Evolutionary conservation across 2,888 invertebrate species (phyloP).

Genomic region (Heteromurus nitidus): DNA sequence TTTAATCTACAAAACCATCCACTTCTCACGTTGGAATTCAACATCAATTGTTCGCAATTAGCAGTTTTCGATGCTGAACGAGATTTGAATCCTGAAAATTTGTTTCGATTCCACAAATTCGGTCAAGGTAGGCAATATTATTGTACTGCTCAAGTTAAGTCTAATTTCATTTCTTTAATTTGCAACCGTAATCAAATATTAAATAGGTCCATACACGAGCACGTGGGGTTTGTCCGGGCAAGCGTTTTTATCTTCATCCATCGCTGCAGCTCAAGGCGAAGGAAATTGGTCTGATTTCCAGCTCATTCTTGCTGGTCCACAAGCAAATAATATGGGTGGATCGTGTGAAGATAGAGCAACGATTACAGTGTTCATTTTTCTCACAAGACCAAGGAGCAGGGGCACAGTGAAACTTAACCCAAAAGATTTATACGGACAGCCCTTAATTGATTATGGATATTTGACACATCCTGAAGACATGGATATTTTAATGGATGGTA

Average conservation of each 20-base stretch:
- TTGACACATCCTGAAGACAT: constrained; percentile 28
- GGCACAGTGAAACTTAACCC: constrained; percentile 17
- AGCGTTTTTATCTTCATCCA: constrained; percentile 53
- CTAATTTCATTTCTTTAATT: neutral
- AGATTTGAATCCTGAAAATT: constrained; percentile 24
- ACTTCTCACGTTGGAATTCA: neutral
- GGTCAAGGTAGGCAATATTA: constrained; percentile 31
- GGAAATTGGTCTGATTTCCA: constrained; percentile 65
- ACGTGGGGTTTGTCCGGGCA: constrained; percentile 31
- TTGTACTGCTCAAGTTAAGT: neutral
- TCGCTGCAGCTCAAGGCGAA: constrained; percentile 28
- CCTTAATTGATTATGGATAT: constrained; percentile 20
- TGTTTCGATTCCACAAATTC: neutral
- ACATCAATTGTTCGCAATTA: constrained; percentile 26
- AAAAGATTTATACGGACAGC: neutral
- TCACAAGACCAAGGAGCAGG: constrained; percentile 23
- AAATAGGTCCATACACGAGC: constrained; percentile 27
- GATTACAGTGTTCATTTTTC: neutral
- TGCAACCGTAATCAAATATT: neutral
- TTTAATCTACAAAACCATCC: constrained; percentile 26
- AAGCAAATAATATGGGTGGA: neutral
- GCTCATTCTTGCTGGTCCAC: neutral
- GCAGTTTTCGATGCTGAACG: neutral
- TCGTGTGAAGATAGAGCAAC: neutral
- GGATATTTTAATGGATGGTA: constrained; percentile 4